A percentile compares a stretch with the other conserved stretches of the same genome.
These are phyloP conservation scores for Octonoba sinensis DNA, from an alignment of 2,888 invertebrate genomes.

Conservation along the genomic window DNA sequence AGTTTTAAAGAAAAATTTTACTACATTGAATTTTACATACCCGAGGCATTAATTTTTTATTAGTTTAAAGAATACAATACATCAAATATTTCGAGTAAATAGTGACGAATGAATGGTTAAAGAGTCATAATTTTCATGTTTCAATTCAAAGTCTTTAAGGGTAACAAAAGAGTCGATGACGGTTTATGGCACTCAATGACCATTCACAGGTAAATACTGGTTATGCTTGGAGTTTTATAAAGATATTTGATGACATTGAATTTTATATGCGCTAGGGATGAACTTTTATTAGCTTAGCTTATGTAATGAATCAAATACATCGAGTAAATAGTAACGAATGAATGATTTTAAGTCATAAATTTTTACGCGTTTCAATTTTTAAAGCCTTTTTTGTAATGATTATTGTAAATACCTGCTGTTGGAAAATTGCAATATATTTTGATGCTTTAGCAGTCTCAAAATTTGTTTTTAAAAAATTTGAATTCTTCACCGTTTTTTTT, in stretches of 20 bases:
- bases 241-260: background rate
- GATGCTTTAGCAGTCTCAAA: too few relatives aligned
- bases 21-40: background rate
- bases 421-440: too few relatives aligned
- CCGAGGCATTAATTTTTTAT: too few relatives aligned
- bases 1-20: background rate
- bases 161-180: conserved; percentile 77
- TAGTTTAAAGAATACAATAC: background rate
- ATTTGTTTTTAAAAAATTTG: too few relatives aligned
- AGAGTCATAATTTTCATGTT: too few relatives aligned
- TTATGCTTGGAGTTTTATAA: background rate
- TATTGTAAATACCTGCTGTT: too few relatives aligned
- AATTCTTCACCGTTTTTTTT: too few relatives aligned
- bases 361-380: too few relatives aligned
- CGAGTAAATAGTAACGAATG: background rate
- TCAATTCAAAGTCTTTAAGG: conserved; percentile 69
- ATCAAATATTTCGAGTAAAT: background rate
- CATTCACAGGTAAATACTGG: conserved; percentile 73
- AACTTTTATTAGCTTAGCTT: background rate
- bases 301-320: background rate
- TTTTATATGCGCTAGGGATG: too few relatives aligned
- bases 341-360: too few relatives aligned
- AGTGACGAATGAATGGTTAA: background rate
- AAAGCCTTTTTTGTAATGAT: too few relatives aligned
- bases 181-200: conserved; percentile 83